Evolutionary conservation across 2,797 vertebrate genomes (phyloP).

Genomic region (Lacerta bilineata): DNA sequence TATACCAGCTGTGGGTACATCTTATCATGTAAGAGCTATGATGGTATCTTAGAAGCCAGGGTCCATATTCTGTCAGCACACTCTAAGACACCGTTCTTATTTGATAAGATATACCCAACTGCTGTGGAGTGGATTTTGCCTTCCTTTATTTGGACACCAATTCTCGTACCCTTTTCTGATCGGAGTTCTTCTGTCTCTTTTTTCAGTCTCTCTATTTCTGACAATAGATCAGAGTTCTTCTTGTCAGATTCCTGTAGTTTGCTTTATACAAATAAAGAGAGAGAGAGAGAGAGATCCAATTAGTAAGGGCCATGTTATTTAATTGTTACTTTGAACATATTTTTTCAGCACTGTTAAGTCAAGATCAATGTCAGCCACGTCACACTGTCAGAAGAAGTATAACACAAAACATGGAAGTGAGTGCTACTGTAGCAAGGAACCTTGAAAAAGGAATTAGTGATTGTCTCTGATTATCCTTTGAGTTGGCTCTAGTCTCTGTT

Average conservation of each 20-base stretch:
- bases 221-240: conserved; percentile 91
- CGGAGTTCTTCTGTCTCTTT: conserved; percentile 95
- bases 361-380: conserved; percentile 37
- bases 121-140: conserved; percentile 36
- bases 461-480: conserved; percentile 25
- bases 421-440: conserved; percentile 44
- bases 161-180: conserved; percentile 90
- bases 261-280: conserved; percentile 79
- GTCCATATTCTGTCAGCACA: conserved; percentile 23
- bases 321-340: background rate
- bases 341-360: conserved; percentile 13
- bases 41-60: conserved; percentile 23
- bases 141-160: conserved; percentile 68
- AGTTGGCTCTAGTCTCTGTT: conserved; percentile 21
- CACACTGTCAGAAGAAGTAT: conserved; percentile 41
- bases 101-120: conserved; percentile 60
- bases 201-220: conserved; percentile 93
- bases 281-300: conserved; percentile 21
- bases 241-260: conserved; percentile 95
- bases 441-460: conserved; percentile 32
- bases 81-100: conserved; percentile 41
- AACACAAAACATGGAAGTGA: conserved; percentile 46
- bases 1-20: conserved; percentile 53
- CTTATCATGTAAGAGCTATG: conserved; percentile 35
- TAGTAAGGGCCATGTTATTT: conserved; percentile 27